A percentile compares a stretch with the other conserved stretches of the same genome.
Evolutionary conservation across 1,140 invertebrate species (phyloP).

Genomic region (Drosophila lacteicornis): DNA sequence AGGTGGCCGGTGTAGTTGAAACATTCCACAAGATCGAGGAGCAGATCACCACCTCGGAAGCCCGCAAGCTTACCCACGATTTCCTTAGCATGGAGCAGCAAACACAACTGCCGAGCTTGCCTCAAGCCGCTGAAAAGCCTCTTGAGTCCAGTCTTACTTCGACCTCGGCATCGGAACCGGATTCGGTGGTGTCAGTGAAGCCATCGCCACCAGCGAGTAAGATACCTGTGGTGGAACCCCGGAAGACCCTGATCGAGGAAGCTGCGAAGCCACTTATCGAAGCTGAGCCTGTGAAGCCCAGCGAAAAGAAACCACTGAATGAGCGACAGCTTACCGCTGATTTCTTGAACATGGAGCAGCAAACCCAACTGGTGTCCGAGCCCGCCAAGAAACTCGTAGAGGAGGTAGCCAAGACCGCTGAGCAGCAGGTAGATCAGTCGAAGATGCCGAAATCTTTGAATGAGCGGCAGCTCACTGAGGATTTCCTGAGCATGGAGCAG

Average conservation of each 20-base stretch:
- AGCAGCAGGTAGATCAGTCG: conserved; percentile 8
- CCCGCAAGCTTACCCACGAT: conserved; percentile 68
- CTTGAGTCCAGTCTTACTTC: conserved; percentile 58
- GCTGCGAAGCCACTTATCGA: conserved; percentile 21
- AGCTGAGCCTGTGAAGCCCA: conserved; percentile 11
- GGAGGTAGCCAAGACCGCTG: conserved; percentile 31
- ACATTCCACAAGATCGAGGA: conserved; percentile 73
- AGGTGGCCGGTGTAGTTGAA: conserved; percentile 56
- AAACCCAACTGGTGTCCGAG: conserved; percentile 54
- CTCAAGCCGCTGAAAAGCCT: conserved; percentile 22
- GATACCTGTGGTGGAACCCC: conserved; percentile 58
- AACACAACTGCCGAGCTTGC: conserved; percentile 58
- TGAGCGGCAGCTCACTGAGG: conserved; percentile 65
- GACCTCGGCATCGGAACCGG: conserved; percentile 53
- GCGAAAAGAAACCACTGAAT: conserved; percentile 27
- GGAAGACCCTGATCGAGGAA: conserved; percentile 47
- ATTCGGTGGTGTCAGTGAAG: conserved; percentile 57
- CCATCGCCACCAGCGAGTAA: conserved; percentile 60
- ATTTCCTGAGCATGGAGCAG: conserved; percentile 71
- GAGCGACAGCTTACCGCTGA: conserved; percentile 69
- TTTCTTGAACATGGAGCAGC: conserved; percentile 73
- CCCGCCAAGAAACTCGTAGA: conserved; percentile 43
- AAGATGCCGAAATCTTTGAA: conserved; percentile 23
- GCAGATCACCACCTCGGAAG: conserved; percentile 52
- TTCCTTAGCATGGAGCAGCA: conserved; percentile 77